Conservation (phyloP, 1,140 invertebrate species). For the Drosophila mojavensis region DNA sequence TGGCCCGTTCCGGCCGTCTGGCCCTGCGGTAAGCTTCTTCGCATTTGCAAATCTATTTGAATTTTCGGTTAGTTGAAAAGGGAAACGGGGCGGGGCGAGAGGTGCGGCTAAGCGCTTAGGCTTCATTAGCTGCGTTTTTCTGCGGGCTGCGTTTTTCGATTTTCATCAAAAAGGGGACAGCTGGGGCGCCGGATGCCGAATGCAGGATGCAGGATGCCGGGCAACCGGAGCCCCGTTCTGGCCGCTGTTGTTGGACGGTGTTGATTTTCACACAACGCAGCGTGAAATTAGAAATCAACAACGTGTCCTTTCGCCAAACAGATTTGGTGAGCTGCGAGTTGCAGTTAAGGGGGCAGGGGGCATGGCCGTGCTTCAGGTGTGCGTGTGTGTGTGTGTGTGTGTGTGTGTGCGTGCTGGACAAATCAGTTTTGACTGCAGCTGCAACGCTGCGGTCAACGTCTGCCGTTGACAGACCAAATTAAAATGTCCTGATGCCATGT, state of each 20-base stretch:
- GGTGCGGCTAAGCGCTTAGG: conserved; percentile 43
- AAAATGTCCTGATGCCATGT: conserved; percentile 66
- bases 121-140: conserved; percentile 76
- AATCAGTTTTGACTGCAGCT: conserved; percentile 69
- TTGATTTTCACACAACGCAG: conserved; percentile 80
- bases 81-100: neutral
- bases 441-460: conserved; percentile 61
- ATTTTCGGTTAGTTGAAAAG: neutral
- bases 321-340: neutral
- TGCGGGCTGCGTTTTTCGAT: conserved; percentile 62
- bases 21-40: no score
- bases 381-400: conserved; percentile 75
- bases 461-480: conserved; percentile 79
- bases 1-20: neutral
- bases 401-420: conserved; percentile 57
- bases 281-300: conserved; percentile 82
- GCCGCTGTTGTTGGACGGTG: conserved; percentile 52
- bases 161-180: conserved; percentile 28
- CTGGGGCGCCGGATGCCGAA: neutral
- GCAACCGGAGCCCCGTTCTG: conserved; percentile 7
- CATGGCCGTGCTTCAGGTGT: conserved; percentile 57
- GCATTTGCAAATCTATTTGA: neutral
- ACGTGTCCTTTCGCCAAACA: conserved; percentile 51
- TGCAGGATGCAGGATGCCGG: neutral
- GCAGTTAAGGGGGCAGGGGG: neutral